Evolutionary conservation across 2,888 invertebrate genomes (phyloP).

Genomic region (Stenodera caucasica): DNA sequence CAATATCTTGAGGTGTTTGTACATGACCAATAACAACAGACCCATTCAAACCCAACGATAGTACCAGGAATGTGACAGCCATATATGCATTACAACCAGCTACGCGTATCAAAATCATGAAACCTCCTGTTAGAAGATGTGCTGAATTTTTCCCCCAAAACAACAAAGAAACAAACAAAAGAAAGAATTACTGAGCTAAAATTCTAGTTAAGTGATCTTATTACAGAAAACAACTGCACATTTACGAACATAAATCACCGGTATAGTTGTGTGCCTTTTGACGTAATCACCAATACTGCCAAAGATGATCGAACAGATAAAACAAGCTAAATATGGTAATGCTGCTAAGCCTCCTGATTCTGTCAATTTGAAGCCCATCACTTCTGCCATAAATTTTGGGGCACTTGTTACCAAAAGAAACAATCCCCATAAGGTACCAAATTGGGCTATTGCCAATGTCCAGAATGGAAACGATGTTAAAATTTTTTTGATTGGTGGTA

Average conservation of each 20-base stretch:
- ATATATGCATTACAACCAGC: constrained; percentile 33
- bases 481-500: constrained; percentile 38
- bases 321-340: constrained; percentile 39
- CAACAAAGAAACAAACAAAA: no score
- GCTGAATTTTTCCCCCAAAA: constrained; percentile 47
- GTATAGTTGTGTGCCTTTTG: no score
- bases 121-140: constrained; percentile 60
- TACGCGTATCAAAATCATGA: constrained; percentile 46
- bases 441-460: constrained; percentile 35
- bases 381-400: constrained; percentile 38
- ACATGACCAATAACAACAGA: constrained; percentile 41
- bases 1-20: constrained; percentile 43
- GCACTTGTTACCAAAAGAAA: constrained; percentile 33
- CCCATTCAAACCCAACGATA: constrained; percentile 42
- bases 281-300: constrained; percentile 38
- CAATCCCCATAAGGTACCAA: constrained; percentile 40
- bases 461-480: constrained; percentile 35
- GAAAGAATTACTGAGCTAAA: no score
- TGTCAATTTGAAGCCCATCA: constrained; percentile 38
- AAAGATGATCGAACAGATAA: constrained; percentile 37
- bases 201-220: no score
- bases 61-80: constrained; percentile 35
- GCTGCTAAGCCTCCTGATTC: constrained; percentile 40
- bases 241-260: no score
- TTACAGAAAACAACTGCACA: constrained; percentile 37